These are phyloP conservation scores for Tachypleus tridentatus DNA, from an alignment of 1,140 invertebrate species.

Conservation along the genomic window DNA sequence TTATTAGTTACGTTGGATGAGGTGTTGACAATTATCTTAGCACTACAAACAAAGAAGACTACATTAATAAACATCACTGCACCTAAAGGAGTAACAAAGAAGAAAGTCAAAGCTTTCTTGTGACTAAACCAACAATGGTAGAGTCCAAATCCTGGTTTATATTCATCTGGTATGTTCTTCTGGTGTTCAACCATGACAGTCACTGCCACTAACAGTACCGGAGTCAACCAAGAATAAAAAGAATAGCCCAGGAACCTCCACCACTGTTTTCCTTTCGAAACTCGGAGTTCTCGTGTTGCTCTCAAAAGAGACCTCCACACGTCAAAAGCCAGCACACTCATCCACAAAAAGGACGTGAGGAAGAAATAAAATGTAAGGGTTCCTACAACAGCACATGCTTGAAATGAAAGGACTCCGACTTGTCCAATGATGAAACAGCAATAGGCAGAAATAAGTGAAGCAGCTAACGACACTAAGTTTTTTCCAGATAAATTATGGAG, in stretches of 20 bases:
- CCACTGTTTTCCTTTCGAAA: slow-evolving; percentile 20
- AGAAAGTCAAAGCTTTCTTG: slow-evolving; percentile 38
- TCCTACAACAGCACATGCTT: slow-evolving; percentile 44
- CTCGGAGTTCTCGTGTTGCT: slow-evolving; percentile 38
- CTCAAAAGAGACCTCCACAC: slow-evolving; percentile 69
- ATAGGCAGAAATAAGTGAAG: slow-evolving; percentile 38
- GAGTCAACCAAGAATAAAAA: slow-evolving; percentile 40
- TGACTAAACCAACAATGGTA: slow-evolving; percentile 43
- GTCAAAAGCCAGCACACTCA: slow-evolving; percentile 90
- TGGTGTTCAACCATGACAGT: slow-evolving; percentile 37
- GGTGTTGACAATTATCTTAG: slow-evolving; percentile 35
- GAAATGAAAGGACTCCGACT: background rate
- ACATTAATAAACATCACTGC: slow-evolving; percentile 39
- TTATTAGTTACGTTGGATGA: slow-evolving; percentile 20
- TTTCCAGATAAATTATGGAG: slow-evolving; percentile 40
- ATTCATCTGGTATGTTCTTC: slow-evolving; percentile 24
- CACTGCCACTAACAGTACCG: slow-evolving; percentile 36
- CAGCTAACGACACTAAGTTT: slow-evolving; percentile 39
- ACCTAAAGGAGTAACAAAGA: slow-evolving; percentile 41
- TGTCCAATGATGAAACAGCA: slow-evolving; percentile 30
- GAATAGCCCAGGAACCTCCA: slow-evolving; percentile 40
- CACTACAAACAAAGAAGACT: slow-evolving; percentile 40
- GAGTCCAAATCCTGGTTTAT: slow-evolving; percentile 28
- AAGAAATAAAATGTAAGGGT: slow-evolving; percentile 84
- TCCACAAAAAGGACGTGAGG: slow-evolving; percentile 88